Evolutionary conservation across 2,113 vertebrate species (phyloP), one percentile per base, ranked within the genome.

Genomic region (Melanerpes formicivorus): DNA sequence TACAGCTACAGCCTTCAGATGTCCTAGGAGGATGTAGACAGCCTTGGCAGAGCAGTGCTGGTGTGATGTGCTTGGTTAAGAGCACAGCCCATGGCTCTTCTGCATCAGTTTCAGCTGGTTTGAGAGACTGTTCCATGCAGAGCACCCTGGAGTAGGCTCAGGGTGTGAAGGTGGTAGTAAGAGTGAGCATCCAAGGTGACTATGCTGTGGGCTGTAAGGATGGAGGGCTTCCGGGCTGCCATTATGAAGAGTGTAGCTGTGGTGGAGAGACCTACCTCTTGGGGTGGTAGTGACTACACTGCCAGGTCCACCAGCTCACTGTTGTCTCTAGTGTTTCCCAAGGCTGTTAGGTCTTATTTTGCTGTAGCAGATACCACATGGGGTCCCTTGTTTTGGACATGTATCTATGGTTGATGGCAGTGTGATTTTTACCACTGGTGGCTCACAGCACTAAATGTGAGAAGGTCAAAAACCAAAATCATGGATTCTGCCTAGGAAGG

Each of bases 91-190:
- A 0, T 44, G 62, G 82, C 52, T 80, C 30, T 69, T 32, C 55
- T 69, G 71, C 44, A 27, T 59, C 32, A 3, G 25, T 40, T 72
- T 22, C 56, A 54, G 78, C 60, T 66, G 84, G 5, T 81, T 46
- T 22, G 66, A 81, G 60, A 65, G 52, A 56, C 40, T 40, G 44
- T 27, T 15, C 44, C 11, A 3, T 3, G 40, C 27, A 29, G 58
- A 86, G 72, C 69, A 72, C 23, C 48, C 11, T 69, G 42, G 23
- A 1, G 0, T 29, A 14, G 32, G 59, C 58, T 17, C 0, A 0
- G 63, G 64, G 44, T 23, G 30, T 0, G 0, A 70, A 60, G 42
- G 42, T 60, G 34, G 44, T 50, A 65, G 27, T 8, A 37, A 44
- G 56, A 52, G 34, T 32, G 46, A 48, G 16, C 48, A 32, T 40